Evolutionary conservation across 2,888 invertebrate species (phyloP).

Genomic region (Eledona agricola): DNA sequence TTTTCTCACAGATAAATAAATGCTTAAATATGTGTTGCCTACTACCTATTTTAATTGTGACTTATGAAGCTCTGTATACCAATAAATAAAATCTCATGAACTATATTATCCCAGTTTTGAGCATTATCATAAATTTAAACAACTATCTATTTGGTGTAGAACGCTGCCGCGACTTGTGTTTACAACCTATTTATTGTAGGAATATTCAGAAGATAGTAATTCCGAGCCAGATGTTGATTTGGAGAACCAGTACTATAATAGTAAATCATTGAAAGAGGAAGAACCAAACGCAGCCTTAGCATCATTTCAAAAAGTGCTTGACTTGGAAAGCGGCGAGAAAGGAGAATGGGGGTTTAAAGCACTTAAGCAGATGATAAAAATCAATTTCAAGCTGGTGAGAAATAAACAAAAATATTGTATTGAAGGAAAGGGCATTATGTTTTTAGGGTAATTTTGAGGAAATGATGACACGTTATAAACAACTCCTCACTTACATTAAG

Average conservation of each 20-base stretch:
- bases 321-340: constrained; percentile 96
- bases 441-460: constrained; percentile 85
- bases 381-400: constrained; percentile 93
- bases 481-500: constrained; percentile 96
- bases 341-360: constrained; percentile 99
- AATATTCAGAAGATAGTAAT: constrained; percentile 95
- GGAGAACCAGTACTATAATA: constrained; percentile 99
- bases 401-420: constrained; percentile 4
- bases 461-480: constrained; percentile 78
- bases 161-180: background rate
- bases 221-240: constrained; percentile 99
- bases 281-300: constrained; percentile 90
- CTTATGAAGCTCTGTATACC: no score
- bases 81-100: no score
- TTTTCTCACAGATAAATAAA: no score
- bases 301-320: constrained; percentile 95
- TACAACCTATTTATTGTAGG: constrained; percentile 38
- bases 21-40: no score
- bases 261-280: constrained; percentile 97
- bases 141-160: no score
- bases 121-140: no score
- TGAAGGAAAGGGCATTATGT: constrained; percentile 3
- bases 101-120: no score
- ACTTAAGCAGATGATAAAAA: constrained; percentile 99
- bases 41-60: no score